These are phyloP conservation scores for Vannuccia rotundouncinata DNA, from an alignment of 2,888 invertebrate genomes.

Conservation along the genomic window DNA sequence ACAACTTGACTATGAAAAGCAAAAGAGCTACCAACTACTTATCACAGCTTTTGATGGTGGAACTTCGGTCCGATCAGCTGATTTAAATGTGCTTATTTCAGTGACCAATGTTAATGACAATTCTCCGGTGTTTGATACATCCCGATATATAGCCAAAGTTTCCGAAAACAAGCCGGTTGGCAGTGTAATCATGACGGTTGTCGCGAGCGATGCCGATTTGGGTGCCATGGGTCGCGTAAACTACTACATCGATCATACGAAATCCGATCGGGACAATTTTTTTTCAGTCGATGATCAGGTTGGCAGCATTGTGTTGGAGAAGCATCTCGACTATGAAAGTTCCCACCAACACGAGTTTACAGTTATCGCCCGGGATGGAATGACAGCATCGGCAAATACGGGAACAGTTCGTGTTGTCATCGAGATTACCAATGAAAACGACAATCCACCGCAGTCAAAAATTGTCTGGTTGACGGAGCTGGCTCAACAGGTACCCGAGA, in stretches of 20 bases:
- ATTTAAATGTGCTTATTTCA: constrained; percentile 61
- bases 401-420: constrained; percentile 29
- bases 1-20: constrained; percentile 32
- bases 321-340: constrained; percentile 34
- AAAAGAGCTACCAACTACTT: neutral
- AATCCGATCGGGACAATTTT: neutral
- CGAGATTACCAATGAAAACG: constrained; percentile 35
- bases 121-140: constrained; percentile 33
- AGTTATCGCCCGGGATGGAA: constrained; percentile 15
- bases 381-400: neutral
- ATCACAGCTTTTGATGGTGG: constrained; percentile 37
- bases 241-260: neutral
- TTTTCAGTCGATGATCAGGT: constrained; percentile 18
- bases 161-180: constrained; percentile 31
- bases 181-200: constrained; percentile 22
- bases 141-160: constrained; percentile 32
- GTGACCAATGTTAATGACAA: constrained; percentile 37
- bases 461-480: constrained; percentile 24
- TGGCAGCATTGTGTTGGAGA: constrained; percentile 13
- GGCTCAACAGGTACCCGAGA: neutral
- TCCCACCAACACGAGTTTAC: neutral
- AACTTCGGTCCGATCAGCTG: constrained; percentile 32
- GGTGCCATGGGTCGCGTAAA: constrained; percentile 3
- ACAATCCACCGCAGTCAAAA: constrained; percentile 33
- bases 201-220: constrained; percentile 35